Percentiles rank a stretch among this genome's conserved stretches.
Conservation (phyloP, 2,113 vertebrate species). For the Sander vitreus region DNA sequence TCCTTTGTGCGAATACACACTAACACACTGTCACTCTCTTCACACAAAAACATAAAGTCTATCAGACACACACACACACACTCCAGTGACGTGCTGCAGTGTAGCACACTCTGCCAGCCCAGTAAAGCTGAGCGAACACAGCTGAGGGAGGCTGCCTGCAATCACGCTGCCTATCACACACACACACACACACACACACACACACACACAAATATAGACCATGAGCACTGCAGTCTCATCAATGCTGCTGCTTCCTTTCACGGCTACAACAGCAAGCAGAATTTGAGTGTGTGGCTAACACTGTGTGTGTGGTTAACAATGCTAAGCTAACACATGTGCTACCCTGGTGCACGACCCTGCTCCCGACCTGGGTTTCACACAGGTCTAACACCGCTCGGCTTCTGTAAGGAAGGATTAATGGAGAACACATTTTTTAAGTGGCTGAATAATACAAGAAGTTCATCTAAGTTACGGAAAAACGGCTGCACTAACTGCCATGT, state of each 20-base stretch:
- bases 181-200: conserved; percentile 2
- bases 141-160: conserved; percentile 70
- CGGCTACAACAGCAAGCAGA: not conserved
- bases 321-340: conserved; percentile 19
- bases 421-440: not conserved
- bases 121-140: conserved; percentile 57
- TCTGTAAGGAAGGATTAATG: not conserved
- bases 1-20: not conserved
- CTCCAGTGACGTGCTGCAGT: conserved; percentile 69
- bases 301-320: not conserved
- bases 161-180: conserved; percentile 68
- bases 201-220: conserved; percentile 48
- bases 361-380: not conserved
- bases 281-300: not conserved
- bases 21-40: not conserved
- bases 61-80: not conserved
- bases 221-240: conserved; percentile 76
- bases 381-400: not conserved
- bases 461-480: too few species aligned
- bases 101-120: conserved; percentile 50
- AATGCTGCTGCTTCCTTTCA: conserved; percentile 62
- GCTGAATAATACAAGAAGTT: too few species aligned
- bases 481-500: too few species aligned
- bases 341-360: not conserved
- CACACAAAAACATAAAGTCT: not conserved